Evolutionary conservation across 2,113 vertebrate species (phyloP), one percentile per base, ranked within the genome.

Genomic region (Spea bombifrons): DNA sequence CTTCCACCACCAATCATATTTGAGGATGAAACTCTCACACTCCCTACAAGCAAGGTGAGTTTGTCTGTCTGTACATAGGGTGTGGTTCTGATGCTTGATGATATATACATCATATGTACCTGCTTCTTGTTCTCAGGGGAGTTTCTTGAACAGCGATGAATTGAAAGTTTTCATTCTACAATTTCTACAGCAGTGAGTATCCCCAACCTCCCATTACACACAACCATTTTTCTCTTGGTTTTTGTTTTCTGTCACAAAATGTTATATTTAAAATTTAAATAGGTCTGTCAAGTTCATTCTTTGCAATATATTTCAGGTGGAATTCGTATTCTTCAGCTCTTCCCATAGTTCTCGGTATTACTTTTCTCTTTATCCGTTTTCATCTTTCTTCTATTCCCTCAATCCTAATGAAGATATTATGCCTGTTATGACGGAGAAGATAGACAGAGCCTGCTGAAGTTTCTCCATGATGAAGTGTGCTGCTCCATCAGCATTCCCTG

Each of bases 1-100:
- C 94, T 97, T 59, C 94, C 95, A 6, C 89, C 93, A 0, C 94
- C 95, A 0, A 97, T 97, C 80, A 85, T 92, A 0, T 97, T 97
- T 83, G 95, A 95, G 66, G 88, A 97, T 8, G 94, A 95, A 86
- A 85, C 92, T 0, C 91, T 95, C 2, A 86, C 86, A 1, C 89
- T 96, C 61, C 96, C 95, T 0, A 84, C 92, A 0, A 92, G 90
- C 90, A 97, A 96, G 92, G 95, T 97, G 59, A 4, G 6, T 4
- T 30, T 6, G 30, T 8, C 3, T 3, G 0, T 15, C 12, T 68
- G 7, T 13, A 5, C 43, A 5, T 4, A 30, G 5, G 8, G 0
- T 63, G 52, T 73, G 9, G 50, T 17, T 17, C 1, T n/a, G 3
- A 17, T 10, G 12, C 17, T 13, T 52, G 9, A 52, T 52, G 6